Evolutionary conservation across 1,140 invertebrate genomes (phyloP), one percentile per base, ranked within the genome.

Genomic region (Tetramorium parvispinum): DNA sequence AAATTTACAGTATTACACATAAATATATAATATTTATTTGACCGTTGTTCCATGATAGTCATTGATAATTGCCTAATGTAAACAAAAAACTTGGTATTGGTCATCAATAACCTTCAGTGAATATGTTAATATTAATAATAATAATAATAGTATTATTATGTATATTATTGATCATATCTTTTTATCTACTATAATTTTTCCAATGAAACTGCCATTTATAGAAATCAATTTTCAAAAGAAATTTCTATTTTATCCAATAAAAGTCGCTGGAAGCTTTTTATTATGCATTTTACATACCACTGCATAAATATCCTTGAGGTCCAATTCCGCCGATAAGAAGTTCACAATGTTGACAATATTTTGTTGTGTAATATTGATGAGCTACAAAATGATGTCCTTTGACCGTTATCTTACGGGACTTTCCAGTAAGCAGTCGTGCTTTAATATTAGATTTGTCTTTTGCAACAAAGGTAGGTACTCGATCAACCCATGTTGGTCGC

Each of bases 341-440:
- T 92, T 98, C 97, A 95, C 99, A 99, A 95, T 98, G 97, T 96
- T 98, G 98, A 94, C 99, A 99, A 94, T 97, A 97, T 75, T 97
- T 98, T 86, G 98, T 97, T 88, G 97, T 97, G 93, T 97, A 98
- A 95, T 99, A 98, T 95, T 98, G 98, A 93, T 98, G 97, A 86
- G 97, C 97, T 88, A 97, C 97, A 94, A 99, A 98, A 95, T 98
- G 97, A 96, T 99, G 99, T 43, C 98, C 98, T 92, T 97, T 96
- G 43, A 97, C 96, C 82, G 96, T 96, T 94, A 97, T 96, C 96
- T 98, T 98, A 95, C 97, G 96, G 78, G 96, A 96, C 93, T 96
- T 97, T 77, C 96, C 97, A 83, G 97, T 97, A 91, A 98, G 95
- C 88, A 97, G 91, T 93, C 97, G 97, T 7, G 96, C 96, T 91